Conservation (phyloP, 2,888 invertebrate species). For the Bursaphelenchus okinawaensis region DNA sequence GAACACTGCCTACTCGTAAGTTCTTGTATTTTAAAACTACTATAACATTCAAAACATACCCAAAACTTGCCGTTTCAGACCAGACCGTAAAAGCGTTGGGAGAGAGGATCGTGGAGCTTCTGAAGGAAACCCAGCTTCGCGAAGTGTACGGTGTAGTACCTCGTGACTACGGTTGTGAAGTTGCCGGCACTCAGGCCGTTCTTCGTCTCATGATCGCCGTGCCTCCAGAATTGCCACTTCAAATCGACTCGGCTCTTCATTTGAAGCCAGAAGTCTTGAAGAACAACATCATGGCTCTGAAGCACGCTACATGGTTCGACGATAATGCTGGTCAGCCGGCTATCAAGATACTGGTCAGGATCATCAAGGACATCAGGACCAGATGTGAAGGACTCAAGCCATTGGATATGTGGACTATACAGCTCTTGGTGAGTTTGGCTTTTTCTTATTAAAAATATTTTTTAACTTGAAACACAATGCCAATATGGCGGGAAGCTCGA, state of each 20-base stretch:
- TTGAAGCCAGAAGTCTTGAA: conserved; percentile 67
- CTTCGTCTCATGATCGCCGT: conserved; percentile 88
- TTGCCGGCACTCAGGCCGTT: conserved; percentile 76
- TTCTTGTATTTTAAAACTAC: conserved; percentile 1
- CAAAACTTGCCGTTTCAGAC: conserved; percentile 63
- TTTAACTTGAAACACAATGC: background rate
- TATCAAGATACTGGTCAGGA: conserved; percentile 68
- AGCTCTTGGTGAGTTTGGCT: conserved; percentile 68
- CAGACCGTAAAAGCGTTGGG: conserved; percentile 88
- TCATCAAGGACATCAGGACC: conserved; percentile 82
- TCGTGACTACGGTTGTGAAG: conserved; percentile 73
- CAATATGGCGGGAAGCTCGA: no score
- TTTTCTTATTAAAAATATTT: conserved; percentile 2
- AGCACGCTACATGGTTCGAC: conserved; percentile 95
- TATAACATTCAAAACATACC: background rate
- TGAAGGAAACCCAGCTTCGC: conserved; percentile 65
- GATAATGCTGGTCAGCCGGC: conserved; percentile 88
- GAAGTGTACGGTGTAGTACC: conserved; percentile 35
- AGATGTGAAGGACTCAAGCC: conserved; percentile 84
- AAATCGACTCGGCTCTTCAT: conserved; percentile 80
- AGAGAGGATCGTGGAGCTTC: conserved; percentile 77
- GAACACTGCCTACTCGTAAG: conserved; percentile 34
- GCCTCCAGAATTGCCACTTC: conserved; percentile 83
- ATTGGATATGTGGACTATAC: conserved; percentile 91
- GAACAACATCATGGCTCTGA: conserved; percentile 83